phyloP scores from a whole-genome alignment of 92 coral and sea anemone species.

The Heteractis magnifica region DNA sequence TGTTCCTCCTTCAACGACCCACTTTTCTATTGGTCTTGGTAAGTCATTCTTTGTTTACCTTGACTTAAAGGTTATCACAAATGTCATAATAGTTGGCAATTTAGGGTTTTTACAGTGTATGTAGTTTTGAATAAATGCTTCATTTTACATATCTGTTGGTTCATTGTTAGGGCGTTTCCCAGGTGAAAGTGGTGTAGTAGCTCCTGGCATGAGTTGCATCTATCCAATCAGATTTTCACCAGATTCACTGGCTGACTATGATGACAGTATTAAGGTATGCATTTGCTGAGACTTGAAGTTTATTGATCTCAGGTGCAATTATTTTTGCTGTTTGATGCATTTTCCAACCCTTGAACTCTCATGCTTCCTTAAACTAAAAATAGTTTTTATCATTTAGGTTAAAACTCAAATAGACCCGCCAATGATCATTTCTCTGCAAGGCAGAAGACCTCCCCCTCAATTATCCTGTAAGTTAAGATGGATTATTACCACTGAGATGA shows the following conservation, averaged over 20 bases:
- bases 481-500: no score
- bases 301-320: no score
- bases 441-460: conserved; percentile 88
- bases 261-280: conserved; percentile 78
- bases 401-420: conserved; percentile 86
- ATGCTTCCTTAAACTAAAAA: background rate
- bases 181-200: conserved; percentile 91
- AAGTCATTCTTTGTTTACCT: conserved; percentile 20
- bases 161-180: conserved; percentile 76
- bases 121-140: background rate
- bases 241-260: conserved; percentile 94
- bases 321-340: no score
- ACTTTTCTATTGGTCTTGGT: conserved; percentile 97
- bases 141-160: background rate
- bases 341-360: background rate
- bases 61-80: background rate
- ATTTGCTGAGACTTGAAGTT: no score
- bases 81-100: background rate
- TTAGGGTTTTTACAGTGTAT: background rate
- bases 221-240: conserved; percentile 93
- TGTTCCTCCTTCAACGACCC: conserved; percentile 82
- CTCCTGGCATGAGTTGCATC: conserved; percentile 96
- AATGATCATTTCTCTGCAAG: conserved; percentile 71
- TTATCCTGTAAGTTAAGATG: conserved; percentile 65
- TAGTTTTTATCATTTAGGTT: conserved; percentile 44